Base-by-base conservation (phyloP, 2,113 vertebrate species). In the Dinomys branickii region DNA sequence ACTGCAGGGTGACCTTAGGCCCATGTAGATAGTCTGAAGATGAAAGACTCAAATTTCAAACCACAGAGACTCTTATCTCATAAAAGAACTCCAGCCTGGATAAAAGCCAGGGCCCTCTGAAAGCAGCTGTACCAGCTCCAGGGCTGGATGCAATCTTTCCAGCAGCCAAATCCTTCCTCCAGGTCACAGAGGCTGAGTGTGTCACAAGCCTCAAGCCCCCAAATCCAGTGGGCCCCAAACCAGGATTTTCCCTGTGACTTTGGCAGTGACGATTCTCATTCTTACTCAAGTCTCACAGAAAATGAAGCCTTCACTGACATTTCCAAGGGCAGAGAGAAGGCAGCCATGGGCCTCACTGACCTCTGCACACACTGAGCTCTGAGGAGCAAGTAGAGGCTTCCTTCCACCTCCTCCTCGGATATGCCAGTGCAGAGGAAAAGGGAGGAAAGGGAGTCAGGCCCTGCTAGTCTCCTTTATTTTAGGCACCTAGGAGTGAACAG, bases 211-310 rank as follows among this genome's bases (percentile, higher is more conserved):
- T 85, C 1, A 92, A 44, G 35, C 54, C 50, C 65, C 58, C 28
- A 54, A 35, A 91, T 41, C 61, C 38, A 58, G 14, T 35, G 63
- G 19, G 44, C 26, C 30, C 47, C 38, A 81, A 65, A 87, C 44
- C 1, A 93, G 47, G 91, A 94, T 50, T 33, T 10, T 69, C 91
- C 50, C 50, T 88, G 30, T 2, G 3, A 80, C 75, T 77, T 96
- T 47, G 77, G 52, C 91, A 82, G 19, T 33, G 52, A 30, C 47
- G 69, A 3, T 58, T 87, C 61, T 92, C 58, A 78, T 54, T 93
- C 77, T 82, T 81, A 61, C 96, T 67, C 67, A 14, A 94, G 67
- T 52, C 41, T 56, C 86, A 69, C 24, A 86, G 80, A 88, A 97
- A 96, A 58, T 3, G 0, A 19, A 95, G 33, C 33, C 0, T 0